Base-by-base conservation (phyloP, 2,113 vertebrate genomes). In the Halichoeres trimaculatus region DNA sequence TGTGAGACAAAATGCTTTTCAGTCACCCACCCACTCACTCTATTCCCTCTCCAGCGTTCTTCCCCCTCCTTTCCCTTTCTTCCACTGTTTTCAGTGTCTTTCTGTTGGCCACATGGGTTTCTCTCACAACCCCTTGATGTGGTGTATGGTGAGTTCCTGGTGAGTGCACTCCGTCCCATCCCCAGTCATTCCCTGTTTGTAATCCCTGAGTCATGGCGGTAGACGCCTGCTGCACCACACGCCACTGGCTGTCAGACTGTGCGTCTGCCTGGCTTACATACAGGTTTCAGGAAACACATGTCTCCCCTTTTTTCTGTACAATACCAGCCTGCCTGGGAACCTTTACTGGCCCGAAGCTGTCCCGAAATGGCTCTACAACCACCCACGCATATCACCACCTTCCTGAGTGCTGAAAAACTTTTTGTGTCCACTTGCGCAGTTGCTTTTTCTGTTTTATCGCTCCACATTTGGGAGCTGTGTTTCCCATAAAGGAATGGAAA, bases 121-220 rank as follows among this genome's bases (percentile, higher is more conserved):
- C 75, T 90, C 74, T 83, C 76, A 50, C 43, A 66, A 61, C 84
- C 88, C 85, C 83, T 90, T 93, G 87, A 93, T 93, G 91, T 92
- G 89, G 92, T 70, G 58, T 86, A 53, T 86, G 80, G 85, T 80
- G 81, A 83, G 87, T 87, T 89, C 80, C 84, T 80, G 72, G 77
- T 80, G 81, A 84, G 54, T 76, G 76, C 83, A 76, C 69, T 76
- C 74, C 74, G 77, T 91, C 89, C 87, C 78, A 71, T 87, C 85
- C 73, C 73, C 59, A 84, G 68, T 73, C 71, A 84, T 81, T 91
- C 69, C 79, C 85, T 74, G 59, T 71, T 85, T 85, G 88, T 92
- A 93, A 92, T 92, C 78, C 90, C 78, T 93, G 91, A 93, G 85
- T 94, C 91, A 93, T 73, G 77, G 72, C 56, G 50, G 84, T 65